Evolutionary conservation across 1,140 invertebrate species (phyloP).

Genomic region (Pseudomyrmex dendroicus): DNA sequence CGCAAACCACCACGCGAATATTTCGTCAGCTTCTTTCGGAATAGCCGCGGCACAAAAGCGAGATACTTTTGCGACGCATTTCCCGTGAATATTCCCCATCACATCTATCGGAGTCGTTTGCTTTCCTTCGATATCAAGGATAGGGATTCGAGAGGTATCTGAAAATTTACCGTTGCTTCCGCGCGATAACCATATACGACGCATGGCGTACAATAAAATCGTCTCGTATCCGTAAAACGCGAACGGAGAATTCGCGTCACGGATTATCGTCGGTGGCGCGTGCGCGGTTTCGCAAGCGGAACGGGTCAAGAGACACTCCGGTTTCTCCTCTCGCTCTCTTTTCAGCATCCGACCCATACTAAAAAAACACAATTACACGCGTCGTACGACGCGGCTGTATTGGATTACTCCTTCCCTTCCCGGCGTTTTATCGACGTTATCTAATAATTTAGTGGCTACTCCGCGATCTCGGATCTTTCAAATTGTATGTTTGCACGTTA

Average conservation of each 20-base stretch:
- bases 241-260: constrained; percentile 39
- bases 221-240: constrained; percentile 26
- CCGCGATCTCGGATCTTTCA: no score
- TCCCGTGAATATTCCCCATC: background rate
- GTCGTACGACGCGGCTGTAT: background rate
- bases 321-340: background rate
- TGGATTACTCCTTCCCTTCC: no score
- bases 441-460: no score
- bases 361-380: constrained; percentile 17
- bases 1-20: background rate
- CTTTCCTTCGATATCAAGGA: background rate
- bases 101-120: constrained; percentile 17
- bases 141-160: constrained; percentile 34
- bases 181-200: constrained; percentile 33
- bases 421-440: background rate
- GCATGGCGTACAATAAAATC: constrained; percentile 29
- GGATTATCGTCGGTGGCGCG: constrained; percentile 27
- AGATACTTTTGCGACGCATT: background rate
- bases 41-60: constrained; percentile 24
- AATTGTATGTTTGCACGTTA: no score
- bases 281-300: background rate
- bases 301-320: constrained; percentile 9
- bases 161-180: constrained; percentile 36
- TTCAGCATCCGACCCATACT: constrained; percentile 4
- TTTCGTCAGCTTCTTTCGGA: constrained; percentile 12